phyloP scores from a whole-genome alignment of 2,888 invertebrate genomes.

The Chelonus formosanus region DNA sequence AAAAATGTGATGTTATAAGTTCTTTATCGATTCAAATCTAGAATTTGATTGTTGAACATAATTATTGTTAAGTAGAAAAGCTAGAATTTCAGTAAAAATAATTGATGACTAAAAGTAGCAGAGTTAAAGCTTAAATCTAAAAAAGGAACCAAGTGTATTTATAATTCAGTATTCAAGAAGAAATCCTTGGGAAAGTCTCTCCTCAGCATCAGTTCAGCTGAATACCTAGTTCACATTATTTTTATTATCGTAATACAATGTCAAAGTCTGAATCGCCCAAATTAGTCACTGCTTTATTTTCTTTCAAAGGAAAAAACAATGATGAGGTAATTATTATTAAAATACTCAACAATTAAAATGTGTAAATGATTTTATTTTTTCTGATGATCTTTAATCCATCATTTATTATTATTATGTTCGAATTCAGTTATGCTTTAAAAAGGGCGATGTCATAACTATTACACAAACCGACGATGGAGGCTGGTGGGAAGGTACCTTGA shows the following conservation, averaged over 20 bases:
- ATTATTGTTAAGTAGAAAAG: too few species aligned
- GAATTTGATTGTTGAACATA: too few species aligned
- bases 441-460: slow-evolving; percentile 95
- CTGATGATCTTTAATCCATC: not conserved
- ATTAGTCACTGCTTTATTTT: slow-evolving; percentile 89
- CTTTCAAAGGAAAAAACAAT: slow-evolving; percentile 95
- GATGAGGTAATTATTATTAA: slow-evolving; percentile 21
- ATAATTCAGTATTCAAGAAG: slow-evolving; percentile 20
- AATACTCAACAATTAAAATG: not conserved
- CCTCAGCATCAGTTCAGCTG: not conserved
- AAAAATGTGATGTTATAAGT: too few species aligned
- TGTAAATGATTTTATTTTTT: slow-evolving; percentile 24
- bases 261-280: slow-evolving; percentile 58
- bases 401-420: slow-evolving; percentile 42
- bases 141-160: slow-evolving; percentile 23
- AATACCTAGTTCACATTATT: not conserved
- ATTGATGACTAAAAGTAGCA: too few species aligned
- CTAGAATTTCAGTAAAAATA: too few species aligned
- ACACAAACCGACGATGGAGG: slow-evolving; percentile 96
- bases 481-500: slow-evolving; percentile 99
- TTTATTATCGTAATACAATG: slow-evolving; percentile 43
- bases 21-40: too few species aligned
- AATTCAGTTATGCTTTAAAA: slow-evolving; percentile 86
- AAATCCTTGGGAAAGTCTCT: slow-evolving; percentile 15
- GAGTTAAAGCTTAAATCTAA: not conserved